phyloP scores from a whole-genome alignment of 2,888 invertebrate genomes.

The Acleris sparsana region DNA sequence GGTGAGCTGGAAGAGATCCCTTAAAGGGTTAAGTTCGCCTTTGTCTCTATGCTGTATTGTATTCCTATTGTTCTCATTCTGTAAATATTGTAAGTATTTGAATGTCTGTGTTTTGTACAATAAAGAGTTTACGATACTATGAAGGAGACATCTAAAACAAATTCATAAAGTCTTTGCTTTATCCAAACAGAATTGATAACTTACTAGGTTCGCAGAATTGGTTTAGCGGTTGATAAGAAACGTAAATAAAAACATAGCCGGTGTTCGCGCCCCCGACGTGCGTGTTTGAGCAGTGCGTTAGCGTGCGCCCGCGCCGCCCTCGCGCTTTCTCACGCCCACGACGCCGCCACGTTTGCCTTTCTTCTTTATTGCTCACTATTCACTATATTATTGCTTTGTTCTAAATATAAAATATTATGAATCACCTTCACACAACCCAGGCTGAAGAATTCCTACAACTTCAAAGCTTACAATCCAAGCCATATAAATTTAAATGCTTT shows the following conservation, averaged over 20 bases:
- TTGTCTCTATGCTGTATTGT: too few relatives aligned
- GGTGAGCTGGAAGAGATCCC: too few relatives aligned
- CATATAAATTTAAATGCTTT: neutral
- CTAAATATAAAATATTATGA: constrained; percentile 41
- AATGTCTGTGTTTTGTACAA: too few relatives aligned
- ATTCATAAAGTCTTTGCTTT: neutral
- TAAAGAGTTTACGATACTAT: too few relatives aligned
- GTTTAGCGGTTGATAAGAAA: neutral
- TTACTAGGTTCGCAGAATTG: neutral
- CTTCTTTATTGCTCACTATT: constrained; percentile 63
- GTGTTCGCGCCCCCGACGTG: constrained; percentile 40
- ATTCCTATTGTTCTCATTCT: too few relatives aligned
- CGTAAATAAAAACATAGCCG: constrained; percentile 2
- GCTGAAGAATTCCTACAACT: constrained; percentile 2
- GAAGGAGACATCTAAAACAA: neutral
- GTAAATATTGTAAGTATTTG: too few relatives aligned
- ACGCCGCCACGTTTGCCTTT: constrained; percentile 55
- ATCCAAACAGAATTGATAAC: neutral
- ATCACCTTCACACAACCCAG: constrained; percentile 14
- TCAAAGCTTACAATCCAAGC: neutral
- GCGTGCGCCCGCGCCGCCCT: constrained; percentile 59
- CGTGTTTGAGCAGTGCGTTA: constrained; percentile 73
- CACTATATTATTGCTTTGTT: constrained; percentile 45
- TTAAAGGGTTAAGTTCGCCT: too few relatives aligned
- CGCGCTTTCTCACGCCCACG: constrained; percentile 76